Evolutionary conservation across 2,888 invertebrate genomes (phyloP), one percentile per base, ranked within the genome.

Genomic region (Leptopilina drosophilae): DNA sequence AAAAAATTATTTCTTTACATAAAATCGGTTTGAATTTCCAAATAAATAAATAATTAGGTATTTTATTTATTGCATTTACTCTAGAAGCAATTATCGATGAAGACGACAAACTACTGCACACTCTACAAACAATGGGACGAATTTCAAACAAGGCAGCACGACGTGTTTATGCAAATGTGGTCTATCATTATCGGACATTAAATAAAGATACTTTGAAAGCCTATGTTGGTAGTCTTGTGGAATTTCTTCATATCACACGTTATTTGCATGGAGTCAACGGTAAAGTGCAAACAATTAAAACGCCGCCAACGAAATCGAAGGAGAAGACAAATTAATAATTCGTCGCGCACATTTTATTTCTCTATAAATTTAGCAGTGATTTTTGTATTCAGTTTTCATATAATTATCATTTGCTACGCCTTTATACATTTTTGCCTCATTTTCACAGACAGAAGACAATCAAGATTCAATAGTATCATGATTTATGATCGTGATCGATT

Each of bases 141-240:
- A 93, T 96, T 85, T 95, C 95, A 86, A 94, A 95, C 79, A 95
- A 95, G 91, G 94, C 95, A 14, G 95, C 95, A 75, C 93, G 95
- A 77, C 94, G 96, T 80, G 94, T 96, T 81, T 95, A 95, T 93
- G 93, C 94, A 86, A 94, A 94, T 90, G 94, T 95, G 83, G 93
- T 94, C 62, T 91, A 92, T 86, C 94, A 94, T 87, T 92, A 95
- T 90, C 93, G 94, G 86, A 87, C 85, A 5, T 78, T 91, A 6
- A 88, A 87, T 53, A 86, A 84, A 14, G 88, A 90, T 12, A 87
- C 88, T 78, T 76, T 91, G 0, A 89, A 85, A 64, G 80, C 82
- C 6, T 92, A 91, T 46, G 82, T 92, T 12, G 84, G 62, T 33
- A 87, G 86, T 26, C 80, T 92, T 64, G 87, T 91, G 6, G 85